phyloP scores from a whole-genome alignment of 2,888 invertebrate genomes.

The Sinodicranocentrus sp. region DNA sequence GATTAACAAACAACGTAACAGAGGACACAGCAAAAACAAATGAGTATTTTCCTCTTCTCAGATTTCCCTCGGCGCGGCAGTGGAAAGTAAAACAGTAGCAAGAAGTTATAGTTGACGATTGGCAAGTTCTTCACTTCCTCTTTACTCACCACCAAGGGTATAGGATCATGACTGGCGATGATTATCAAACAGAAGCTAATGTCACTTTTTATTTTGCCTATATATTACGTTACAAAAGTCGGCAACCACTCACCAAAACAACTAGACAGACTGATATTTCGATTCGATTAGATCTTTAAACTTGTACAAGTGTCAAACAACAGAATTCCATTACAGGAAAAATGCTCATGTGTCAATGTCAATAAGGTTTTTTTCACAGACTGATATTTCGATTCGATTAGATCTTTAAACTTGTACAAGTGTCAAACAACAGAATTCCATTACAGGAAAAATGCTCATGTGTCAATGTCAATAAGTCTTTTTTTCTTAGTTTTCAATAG shows the following conservation, averaged over 20 bases:
- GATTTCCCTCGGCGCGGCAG: conserved; percentile 43
- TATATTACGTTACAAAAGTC: background rate
- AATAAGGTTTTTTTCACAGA: background rate
- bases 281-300: conserved; percentile 3
- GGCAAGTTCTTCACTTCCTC: background rate
- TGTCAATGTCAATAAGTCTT: too few species aligned
- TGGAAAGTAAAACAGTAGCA: background rate
- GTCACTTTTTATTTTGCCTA: conserved; percentile 41
- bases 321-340: conserved; percentile 21
- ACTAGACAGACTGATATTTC: too few species aligned
- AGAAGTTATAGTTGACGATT: too few species aligned
- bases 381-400: background rate
- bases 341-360: too few species aligned
- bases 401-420: conserved; percentile 9
- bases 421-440: conserved; percentile 28
- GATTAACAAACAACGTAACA: conserved; percentile 40
- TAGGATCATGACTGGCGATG: background rate
- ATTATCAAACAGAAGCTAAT: conserved; percentile 31
- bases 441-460: conserved; percentile 7
- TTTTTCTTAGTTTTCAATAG: background rate
- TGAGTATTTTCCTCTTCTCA: conserved; percentile 61
- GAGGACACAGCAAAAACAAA: conserved; percentile 2
- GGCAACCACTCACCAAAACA: conserved; percentile 19
- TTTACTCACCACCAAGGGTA: conserved; percentile 9
- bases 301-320: conserved; percentile 17